A percentile compares a stretch with the other conserved stretches of the same genome.
Evolutionary conservation across 2,113 vertebrate genomes (phyloP).

Genomic region (Cettia cetti): DNA sequence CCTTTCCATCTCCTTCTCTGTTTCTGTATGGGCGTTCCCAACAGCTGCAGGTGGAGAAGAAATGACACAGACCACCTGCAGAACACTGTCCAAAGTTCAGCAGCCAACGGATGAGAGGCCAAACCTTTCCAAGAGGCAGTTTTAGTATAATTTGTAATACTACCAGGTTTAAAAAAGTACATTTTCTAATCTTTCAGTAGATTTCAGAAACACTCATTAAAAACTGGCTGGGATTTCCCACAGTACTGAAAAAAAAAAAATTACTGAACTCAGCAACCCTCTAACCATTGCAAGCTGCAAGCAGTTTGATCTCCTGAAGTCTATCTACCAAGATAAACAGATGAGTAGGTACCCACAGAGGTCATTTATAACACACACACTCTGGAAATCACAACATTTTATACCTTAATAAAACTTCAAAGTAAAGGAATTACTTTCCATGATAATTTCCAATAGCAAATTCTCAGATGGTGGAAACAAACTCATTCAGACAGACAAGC

Average conservation of each 20-base stretch:
- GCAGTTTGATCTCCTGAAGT: background rate
- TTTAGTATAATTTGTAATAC: background rate
- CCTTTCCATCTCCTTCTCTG: background rate
- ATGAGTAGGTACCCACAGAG: background rate
- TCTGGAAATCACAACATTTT: background rate
- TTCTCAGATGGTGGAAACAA: background rate
- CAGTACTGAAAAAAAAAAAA: background rate
- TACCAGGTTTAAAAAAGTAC: background rate
- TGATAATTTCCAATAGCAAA: background rate
- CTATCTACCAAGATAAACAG: constrained; percentile 2
- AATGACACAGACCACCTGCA: background rate
- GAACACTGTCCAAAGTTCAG: background rate
- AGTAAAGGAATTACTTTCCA: background rate
- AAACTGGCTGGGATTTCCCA: background rate
- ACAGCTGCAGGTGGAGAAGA: background rate
- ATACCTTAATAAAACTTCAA: constrained; percentile 1
- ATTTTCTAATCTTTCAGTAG: background rate
- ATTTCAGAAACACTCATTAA: constrained; percentile 6
- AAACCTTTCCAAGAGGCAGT: background rate
- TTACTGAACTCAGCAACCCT: background rate
- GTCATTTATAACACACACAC: background rate
- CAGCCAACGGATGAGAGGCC: background rate
- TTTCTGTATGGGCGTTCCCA: background rate
- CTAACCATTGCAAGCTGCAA: background rate
- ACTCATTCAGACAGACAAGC: background rate